Percentiles rank a stretch among this genome's conserved stretches.
Evolutionary conservation across 2,888 invertebrate genomes (phyloP).

Genomic region (Alloscopus bannaensis): DNA sequence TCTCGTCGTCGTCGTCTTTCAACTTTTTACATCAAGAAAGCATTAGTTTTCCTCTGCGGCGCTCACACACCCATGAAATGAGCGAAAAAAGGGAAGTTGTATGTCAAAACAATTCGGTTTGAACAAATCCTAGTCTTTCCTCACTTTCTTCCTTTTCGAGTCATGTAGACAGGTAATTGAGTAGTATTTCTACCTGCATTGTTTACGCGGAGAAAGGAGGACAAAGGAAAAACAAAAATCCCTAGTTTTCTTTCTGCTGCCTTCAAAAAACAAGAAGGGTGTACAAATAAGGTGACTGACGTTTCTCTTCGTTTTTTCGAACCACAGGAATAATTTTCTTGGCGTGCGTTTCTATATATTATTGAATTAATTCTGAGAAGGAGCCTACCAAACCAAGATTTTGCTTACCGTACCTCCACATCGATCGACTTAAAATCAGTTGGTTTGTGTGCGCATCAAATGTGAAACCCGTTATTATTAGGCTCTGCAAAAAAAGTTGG

Average conservation of each 20-base stretch:
- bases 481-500: too few species aligned
- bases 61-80: background rate
- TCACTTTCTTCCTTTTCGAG: background rate
- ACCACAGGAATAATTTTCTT: background rate
- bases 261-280: too few species aligned
- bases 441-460: too few species aligned
- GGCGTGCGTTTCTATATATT: background rate
- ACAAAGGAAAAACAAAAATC: background rate
- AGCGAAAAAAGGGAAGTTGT: background rate
- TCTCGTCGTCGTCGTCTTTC: too few species aligned
- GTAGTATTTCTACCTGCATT: constrained; percentile 18
- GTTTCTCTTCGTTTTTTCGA: background rate
- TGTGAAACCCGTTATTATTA: too few species aligned
- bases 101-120: background rate
- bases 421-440: too few species aligned
- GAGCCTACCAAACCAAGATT: background rate
- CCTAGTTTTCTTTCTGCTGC: background rate
- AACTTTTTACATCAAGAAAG: too few species aligned
- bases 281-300: too few species aligned
- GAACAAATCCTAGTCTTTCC: background rate
- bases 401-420: too few species aligned
- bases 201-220: constrained; percentile 8
- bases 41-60: background rate
- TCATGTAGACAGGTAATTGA: too few species aligned
- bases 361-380: background rate